Evolutionary conservation across 2,888 invertebrate species (phyloP).

Genomic region (Acronicta aceris): DNA sequence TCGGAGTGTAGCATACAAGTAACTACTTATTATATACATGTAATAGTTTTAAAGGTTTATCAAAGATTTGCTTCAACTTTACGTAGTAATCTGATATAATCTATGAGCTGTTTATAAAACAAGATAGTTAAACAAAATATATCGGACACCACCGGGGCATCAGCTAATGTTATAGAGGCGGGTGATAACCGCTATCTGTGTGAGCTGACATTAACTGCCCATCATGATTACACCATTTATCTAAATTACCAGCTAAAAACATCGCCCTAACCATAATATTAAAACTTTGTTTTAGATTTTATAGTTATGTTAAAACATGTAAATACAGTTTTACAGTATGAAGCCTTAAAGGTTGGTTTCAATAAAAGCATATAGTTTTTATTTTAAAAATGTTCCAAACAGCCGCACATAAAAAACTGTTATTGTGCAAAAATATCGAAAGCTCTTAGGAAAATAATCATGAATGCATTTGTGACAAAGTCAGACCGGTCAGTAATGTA

Average conservation of each 20-base stretch:
- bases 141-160: conserved; percentile 9
- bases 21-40: too few relatives aligned
- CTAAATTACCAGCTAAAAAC: conserved; percentile 33
- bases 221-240: conserved; percentile 35
- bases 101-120: background rate
- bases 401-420: too few relatives aligned
- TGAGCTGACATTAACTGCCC: conserved; percentile 9
- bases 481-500: too few relatives aligned
- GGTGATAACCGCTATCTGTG: conserved; percentile 3
- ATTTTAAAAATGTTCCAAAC: too few relatives aligned
- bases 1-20: too few relatives aligned
- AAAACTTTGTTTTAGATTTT: conserved; percentile 33
- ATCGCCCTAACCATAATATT: conserved; percentile 9
- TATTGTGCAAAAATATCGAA: too few relatives aligned
- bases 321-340: too few relatives aligned
- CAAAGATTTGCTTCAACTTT: conserved; percentile 21
- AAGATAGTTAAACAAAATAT: conserved; percentile 20
- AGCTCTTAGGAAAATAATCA: too few relatives aligned
- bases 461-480: too few relatives aligned
- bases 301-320: conserved; percentile 4
- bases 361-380: background rate
- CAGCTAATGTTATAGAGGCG: conserved; percentile 11
- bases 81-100: background rate
- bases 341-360: too few relatives aligned
- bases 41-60: conserved; percentile 10